These are phyloP conservation scores for Platanista minor DNA, from an alignment of 2,113 vertebrate genomes.

Conservation along the genomic window DNA sequence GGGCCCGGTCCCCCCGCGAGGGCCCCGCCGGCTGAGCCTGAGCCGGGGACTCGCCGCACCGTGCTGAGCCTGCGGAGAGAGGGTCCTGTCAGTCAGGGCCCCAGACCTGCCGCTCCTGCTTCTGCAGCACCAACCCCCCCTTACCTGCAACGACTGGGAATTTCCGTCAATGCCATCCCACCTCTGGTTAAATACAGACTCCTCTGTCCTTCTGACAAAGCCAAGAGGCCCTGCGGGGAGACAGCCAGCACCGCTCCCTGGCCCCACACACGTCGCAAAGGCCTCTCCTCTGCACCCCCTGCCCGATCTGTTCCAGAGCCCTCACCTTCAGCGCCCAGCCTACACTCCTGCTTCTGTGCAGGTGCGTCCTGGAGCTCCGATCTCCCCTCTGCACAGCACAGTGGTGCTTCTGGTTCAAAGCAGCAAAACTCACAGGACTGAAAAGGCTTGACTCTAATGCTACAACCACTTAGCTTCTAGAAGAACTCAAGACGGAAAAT, in stretches of 20 bases:
- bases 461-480: not conserved
- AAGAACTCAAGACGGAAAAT: not conserved
- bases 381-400: no score
- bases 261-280: not conserved
- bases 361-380: accelerated
- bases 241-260: accelerated
- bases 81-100: accelerated
- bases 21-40: constrained; percentile 45
- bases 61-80: constrained; percentile 71
- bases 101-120: accelerated
- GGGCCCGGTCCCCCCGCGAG: constrained; percentile 56
- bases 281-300: not conserved
- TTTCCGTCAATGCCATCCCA: not conserved
- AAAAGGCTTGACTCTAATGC: not conserved
- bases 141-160: accelerated
- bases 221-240: accelerated
- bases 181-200: not conserved
- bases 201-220: no score
- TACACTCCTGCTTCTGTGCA: accelerated
- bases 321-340: not conserved
- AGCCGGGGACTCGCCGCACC: constrained; percentile 68
- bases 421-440: not conserved
- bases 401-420: accelerated
- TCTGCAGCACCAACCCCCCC: no score
- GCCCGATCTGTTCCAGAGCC: not conserved